Conservation (phyloP, 2,797 vertebrate species). For the Antrozous pallidus region DNA sequence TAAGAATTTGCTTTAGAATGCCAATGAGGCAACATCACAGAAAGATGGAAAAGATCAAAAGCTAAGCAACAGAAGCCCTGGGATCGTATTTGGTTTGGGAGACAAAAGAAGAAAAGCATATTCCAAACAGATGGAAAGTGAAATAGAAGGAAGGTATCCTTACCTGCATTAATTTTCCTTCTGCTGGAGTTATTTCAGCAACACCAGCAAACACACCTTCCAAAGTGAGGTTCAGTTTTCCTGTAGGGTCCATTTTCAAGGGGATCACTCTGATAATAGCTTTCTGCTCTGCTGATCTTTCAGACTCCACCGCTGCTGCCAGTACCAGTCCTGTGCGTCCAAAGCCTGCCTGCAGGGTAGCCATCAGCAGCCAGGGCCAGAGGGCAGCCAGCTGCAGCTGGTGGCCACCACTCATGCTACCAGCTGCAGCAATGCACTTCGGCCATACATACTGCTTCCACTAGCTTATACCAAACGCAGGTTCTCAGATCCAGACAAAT, state of each 20-base stretch:
- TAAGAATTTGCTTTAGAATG: slow-evolving; percentile 42
- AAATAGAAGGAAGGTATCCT: slow-evolving; percentile 57
- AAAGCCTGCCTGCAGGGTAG: slow-evolving; percentile 91
- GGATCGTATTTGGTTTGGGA: neutral
- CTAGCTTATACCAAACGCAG: slow-evolving; percentile 67
- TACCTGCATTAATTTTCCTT: slow-evolving; percentile 98
- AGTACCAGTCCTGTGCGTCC: slow-evolving; percentile 88
- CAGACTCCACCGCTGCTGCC: slow-evolving; percentile 87
- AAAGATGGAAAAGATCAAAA: slow-evolving; percentile 6
- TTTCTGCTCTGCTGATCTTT: slow-evolving; percentile 88
- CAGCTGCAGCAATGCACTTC: slow-evolving; percentile 88
- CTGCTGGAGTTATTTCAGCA: slow-evolving; percentile 89
- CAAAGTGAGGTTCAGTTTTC: slow-evolving; percentile 87
- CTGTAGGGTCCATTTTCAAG: slow-evolving; percentile 89
- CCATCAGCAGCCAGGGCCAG: slow-evolving; percentile 96
- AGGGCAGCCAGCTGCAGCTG: slow-evolving; percentile 93
- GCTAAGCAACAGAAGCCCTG: neutral
- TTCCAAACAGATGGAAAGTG: slow-evolving; percentile 59
- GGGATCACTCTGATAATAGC: slow-evolving; percentile 94
- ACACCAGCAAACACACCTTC: slow-evolving; percentile 93
- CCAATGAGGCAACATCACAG: slow-evolving; percentile 1
- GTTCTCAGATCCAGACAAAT: slow-evolving; percentile 59
- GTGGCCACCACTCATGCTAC: slow-evolving; percentile 95
- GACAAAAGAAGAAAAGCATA: slow-evolving; percentile 3
- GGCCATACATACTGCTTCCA: slow-evolving; percentile 91